Percentiles rank a stretch among this genome's conserved stretches.
phyloP scores from a whole-genome alignment of 2,888 invertebrate species.

The Ophraella communa region DNA sequence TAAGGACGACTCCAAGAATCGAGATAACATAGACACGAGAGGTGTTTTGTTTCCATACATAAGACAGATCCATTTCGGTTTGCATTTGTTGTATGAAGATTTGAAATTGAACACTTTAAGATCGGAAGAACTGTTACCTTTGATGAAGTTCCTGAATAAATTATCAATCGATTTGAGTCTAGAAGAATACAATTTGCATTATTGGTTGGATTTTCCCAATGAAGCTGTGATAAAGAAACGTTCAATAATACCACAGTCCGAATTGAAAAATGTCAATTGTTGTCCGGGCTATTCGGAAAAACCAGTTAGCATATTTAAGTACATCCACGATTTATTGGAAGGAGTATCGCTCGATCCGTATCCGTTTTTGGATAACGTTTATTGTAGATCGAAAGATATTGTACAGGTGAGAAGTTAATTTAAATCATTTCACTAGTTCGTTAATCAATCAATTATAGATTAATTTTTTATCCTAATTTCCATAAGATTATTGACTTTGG shows the following conservation, averaged over 20 bases:
- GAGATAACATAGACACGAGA: slow-evolving; percentile 58
- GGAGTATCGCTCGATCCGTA: slow-evolving; percentile 66
- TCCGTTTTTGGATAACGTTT: slow-evolving; percentile 77
- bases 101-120: slow-evolving; percentile 80
- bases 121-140: slow-evolving; percentile 69
- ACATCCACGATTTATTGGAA: slow-evolving; percentile 71
- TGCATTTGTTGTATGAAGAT: slow-evolving; percentile 92
- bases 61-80: slow-evolving; percentile 75
- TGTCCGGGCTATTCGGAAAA: slow-evolving; percentile 68
- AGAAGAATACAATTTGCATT: slow-evolving; percentile 76
- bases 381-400: slow-evolving; percentile 74
- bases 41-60: slow-evolving; percentile 76
- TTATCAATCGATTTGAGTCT: slow-evolving; percentile 78
- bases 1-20: slow-evolving; percentile 13
- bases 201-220: slow-evolving; percentile 83
- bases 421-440: too few relatives aligned
- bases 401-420: slow-evolving; percentile 77
- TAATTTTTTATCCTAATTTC: too few relatives aligned
- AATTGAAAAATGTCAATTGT: slow-evolving; percentile 65
- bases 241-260: slow-evolving; percentile 54
- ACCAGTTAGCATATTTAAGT: slow-evolving; percentile 76
- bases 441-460: too few relatives aligned
- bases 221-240: slow-evolving; percentile 17
- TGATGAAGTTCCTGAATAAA: slow-evolving; percentile 77
- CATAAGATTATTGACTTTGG: too few relatives aligned